Evolutionary conservation across 2,797 vertebrate genomes (phyloP).

Genomic region (Enteromius paludinosus): DNA sequence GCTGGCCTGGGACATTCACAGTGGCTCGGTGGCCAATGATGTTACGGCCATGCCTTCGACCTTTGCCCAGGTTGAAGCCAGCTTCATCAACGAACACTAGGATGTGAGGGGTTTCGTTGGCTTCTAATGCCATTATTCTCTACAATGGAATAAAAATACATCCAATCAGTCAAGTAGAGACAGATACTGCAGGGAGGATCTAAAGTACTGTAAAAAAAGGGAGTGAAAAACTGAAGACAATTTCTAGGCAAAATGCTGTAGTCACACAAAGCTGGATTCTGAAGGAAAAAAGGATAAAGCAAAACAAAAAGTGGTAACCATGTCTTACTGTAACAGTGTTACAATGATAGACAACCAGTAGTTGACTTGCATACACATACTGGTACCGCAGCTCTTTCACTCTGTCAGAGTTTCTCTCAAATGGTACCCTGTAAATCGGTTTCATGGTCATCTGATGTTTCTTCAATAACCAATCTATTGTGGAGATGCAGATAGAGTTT

Average conservation of each 20-base stretch:
- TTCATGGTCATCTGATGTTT: neutral
- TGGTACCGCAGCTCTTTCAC: neutral
- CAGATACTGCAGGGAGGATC: constrained; percentile 4
- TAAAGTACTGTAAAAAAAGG: neutral
- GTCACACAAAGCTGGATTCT: too few species aligned
- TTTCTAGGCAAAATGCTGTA: too few species aligned
- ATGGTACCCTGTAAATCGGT: neutral
- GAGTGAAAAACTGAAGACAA: too few species aligned
- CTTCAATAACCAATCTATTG: neutral
- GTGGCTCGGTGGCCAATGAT: neutral
- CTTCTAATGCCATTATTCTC: too few species aligned
- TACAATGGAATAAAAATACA: too few species aligned
- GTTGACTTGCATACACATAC: too few species aligned
- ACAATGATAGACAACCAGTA: too few species aligned
- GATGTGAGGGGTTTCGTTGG: too few species aligned
- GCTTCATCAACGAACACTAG: too few species aligned
- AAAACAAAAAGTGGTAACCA: too few species aligned
- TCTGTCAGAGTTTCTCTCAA: neutral
- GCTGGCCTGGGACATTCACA: neutral
- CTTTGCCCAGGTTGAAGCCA: constrained; percentile 41
- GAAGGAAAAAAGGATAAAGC: too few species aligned
- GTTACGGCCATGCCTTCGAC: neutral
- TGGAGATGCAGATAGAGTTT: neutral
- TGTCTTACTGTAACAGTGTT: too few species aligned
- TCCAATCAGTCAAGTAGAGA: constrained; percentile 32